These are phyloP conservation scores for Agelastica alni DNA, from an alignment of 2,888 invertebrate species.

Conservation along the genomic window DNA sequence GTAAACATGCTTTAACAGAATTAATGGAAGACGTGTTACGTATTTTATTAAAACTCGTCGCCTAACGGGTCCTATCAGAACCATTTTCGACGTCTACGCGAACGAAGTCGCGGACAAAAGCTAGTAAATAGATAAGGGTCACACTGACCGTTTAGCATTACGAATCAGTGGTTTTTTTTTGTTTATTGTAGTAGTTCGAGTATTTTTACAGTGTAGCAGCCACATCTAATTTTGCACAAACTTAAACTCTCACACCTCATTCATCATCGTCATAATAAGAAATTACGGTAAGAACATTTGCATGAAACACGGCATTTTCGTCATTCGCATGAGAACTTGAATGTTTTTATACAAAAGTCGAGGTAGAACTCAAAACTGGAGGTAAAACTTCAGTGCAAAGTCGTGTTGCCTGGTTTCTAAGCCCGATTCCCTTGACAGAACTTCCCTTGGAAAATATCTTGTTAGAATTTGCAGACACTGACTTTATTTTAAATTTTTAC, in stretches of 20 bases:
- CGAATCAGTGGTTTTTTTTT: no score
- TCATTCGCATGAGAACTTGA: conserved; percentile 9
- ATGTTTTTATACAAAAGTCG: conserved; percentile 25
- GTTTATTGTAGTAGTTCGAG: no score
- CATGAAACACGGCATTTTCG: conserved; percentile 24
- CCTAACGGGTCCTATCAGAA: no score
- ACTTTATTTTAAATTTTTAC: no score
- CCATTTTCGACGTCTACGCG: no score
- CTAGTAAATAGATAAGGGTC: no score
- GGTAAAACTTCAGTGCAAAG: conserved; percentile 31
- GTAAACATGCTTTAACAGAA: no score
- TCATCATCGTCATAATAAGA: conserved; percentile 22
- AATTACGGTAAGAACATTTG: conserved; percentile 23
- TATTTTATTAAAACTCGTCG: no score
- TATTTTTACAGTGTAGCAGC: no score
- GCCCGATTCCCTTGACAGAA: conserved; percentile 31
- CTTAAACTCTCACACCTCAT: conserved; percentile 15
- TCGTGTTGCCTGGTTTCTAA: conserved; percentile 32
- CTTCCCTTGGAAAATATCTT: conserved; percentile 38
- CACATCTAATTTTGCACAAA: conserved; percentile 10
- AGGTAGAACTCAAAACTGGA: conserved; percentile 15
- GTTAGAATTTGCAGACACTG: conserved; percentile 37
- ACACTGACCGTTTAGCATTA: no score
- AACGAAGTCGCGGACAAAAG: no score
- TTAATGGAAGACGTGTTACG: no score